Conservation (phyloP, 2,113 vertebrate species). For the Pituophis catenifer region DNA sequence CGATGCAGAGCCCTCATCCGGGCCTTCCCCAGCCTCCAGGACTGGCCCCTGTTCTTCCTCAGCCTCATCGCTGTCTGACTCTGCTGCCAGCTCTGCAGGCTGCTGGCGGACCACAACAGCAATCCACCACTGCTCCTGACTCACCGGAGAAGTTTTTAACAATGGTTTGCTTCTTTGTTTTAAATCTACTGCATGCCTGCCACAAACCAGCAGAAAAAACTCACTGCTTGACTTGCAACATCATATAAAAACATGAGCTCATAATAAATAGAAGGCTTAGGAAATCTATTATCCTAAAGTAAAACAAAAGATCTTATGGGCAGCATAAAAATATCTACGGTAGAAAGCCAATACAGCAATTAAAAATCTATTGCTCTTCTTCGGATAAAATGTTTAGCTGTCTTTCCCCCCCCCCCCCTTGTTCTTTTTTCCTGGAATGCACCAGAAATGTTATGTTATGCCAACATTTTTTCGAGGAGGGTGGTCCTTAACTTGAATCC, state of each 20-base stretch:
- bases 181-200: neutral
- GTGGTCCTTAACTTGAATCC: neutral
- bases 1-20: too few relatives aligned
- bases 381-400: neutral
- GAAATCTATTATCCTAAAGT: neutral
- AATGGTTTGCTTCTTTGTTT: neutral
- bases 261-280: neutral
- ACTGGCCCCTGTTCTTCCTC: too few relatives aligned
- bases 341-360: neutral
- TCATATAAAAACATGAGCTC: neutral
- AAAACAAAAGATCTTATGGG: neutral
- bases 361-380: neutral
- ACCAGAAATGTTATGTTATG: neutral
- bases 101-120: too few relatives aligned
- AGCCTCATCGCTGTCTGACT: too few relatives aligned
- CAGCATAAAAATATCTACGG: neutral
- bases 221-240: neutral
- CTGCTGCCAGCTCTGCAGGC: too few relatives aligned
- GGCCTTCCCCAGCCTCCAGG: too few relatives aligned
- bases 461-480: neutral
- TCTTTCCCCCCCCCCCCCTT: fast-evolving
- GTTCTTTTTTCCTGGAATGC: neutral
- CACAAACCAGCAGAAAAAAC: neutral
- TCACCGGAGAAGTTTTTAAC: neutral
- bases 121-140: too few relatives aligned